phyloP scores from a whole-genome alignment of 2,113 vertebrate species.

The rabbit (Oryctolagus cuniculus) region DNA sequence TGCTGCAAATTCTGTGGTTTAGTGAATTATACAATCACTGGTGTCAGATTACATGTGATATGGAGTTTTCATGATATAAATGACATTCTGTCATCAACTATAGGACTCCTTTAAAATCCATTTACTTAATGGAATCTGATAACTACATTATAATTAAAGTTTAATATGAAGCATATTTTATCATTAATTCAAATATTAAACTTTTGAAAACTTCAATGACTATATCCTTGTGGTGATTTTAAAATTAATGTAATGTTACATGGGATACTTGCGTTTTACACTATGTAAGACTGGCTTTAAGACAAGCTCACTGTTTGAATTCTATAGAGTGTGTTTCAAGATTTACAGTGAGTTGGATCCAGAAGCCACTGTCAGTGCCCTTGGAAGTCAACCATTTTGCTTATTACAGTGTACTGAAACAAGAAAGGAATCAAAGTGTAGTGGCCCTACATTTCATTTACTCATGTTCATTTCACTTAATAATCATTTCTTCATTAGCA shows the following conservation, averaged over 20 bases:
- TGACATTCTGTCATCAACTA: background rate
- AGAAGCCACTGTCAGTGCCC: slow-evolving; percentile 16
- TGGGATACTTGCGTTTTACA: background rate
- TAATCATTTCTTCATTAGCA: slow-evolving; percentile 21
- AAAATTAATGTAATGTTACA: slow-evolving; percentile 60
- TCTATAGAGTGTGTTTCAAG: slow-evolving; percentile 66
- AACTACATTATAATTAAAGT: slow-evolving; percentile 20
- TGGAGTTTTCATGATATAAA: background rate
- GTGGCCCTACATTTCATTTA: background rate
- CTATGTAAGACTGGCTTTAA: background rate
- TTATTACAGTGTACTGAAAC: slow-evolving; percentile 69
- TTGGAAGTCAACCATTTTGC: slow-evolving; percentile 69
- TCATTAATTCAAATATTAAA: slow-evolving; percentile 9
- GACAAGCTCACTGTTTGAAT: slow-evolving; percentile 62
- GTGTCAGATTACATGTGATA: background rate
- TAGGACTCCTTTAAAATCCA: background rate
- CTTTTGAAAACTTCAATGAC: slow-evolving; percentile 53
- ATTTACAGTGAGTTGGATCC: slow-evolving; percentile 67
- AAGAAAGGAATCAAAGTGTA: background rate
- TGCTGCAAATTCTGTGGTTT: background rate
- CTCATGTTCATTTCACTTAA: background rate
- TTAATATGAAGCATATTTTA: slow-evolving; percentile 56
- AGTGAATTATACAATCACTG: background rate
- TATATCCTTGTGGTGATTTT: slow-evolving; percentile 18
- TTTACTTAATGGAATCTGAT: slow-evolving; percentile 30